These are phyloP conservation scores for Branchellion lobata DNA, from an alignment of 2,888 invertebrate species.

Conservation along the genomic window DNA sequence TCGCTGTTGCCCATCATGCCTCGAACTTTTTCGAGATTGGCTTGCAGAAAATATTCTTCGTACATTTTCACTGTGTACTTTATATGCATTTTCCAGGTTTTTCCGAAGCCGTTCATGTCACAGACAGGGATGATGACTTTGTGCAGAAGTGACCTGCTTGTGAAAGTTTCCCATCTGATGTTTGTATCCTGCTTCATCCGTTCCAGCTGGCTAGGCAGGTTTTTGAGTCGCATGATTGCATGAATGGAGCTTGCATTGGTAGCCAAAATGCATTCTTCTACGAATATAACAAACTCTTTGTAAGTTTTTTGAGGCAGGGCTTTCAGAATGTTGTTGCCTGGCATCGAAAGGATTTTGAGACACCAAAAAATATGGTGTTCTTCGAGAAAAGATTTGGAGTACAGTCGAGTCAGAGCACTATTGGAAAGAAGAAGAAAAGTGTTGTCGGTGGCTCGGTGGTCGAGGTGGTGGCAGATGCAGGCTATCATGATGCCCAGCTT, in stretches of 20 bases:
- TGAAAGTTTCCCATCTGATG: not conserved
- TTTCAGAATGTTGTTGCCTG: not conserved
- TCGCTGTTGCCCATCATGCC: not conserved
- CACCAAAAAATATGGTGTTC: slow-evolving; percentile 19
- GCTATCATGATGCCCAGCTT: slow-evolving; percentile 3
- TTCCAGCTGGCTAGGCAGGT: not conserved
- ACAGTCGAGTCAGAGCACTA: not conserved
- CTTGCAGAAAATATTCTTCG: not conserved
- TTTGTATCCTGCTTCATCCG: not conserved
- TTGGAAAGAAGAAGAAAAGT: slow-evolving; percentile 8
- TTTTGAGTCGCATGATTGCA: not conserved
- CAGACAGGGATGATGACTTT: not conserved
- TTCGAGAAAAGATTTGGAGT: slow-evolving; percentile 5
- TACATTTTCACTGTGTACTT: slow-evolving; percentile 10
- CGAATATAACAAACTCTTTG: slow-evolving; percentile 1
- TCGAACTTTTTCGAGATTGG: not conserved
- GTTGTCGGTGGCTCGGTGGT: not conserved
- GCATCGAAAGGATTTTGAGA: slow-evolving; percentile 1
- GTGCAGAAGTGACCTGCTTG: not conserved
- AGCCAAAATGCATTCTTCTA: slow-evolving; percentile 1
- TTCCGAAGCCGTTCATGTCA: not conserved
- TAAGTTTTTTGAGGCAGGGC: not conserved
- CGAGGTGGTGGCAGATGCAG: not conserved
- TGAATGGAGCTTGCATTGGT: not conserved
- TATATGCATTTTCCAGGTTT: not conserved